Conservation (phyloP, 1,140 invertebrate species). For the Cyclargus thomasi region DNA sequence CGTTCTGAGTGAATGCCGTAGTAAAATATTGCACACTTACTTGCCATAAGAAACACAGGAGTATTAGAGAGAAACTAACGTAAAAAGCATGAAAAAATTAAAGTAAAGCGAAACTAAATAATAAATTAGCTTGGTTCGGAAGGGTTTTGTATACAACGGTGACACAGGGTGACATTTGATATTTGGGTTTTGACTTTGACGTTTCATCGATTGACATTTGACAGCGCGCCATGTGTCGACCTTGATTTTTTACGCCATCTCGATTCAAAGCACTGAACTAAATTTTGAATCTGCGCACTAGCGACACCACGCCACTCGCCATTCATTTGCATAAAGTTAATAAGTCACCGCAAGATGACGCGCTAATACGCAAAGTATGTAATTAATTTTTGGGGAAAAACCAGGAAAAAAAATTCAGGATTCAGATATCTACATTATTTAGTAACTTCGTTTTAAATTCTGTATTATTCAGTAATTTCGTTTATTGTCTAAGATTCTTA, state of each 20-base stretch:
- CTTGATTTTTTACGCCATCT: constrained; percentile 43
- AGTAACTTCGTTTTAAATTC: no score
- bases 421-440: constrained; percentile 22
- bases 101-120: constrained; percentile 67
- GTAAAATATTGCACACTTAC: constrained; percentile 46
- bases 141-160: constrained; percentile 65
- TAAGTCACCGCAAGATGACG: constrained; percentile 42
- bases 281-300: constrained; percentile 4
- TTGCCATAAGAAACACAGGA: constrained; percentile 44
- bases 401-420: not conserved
- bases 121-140: constrained; percentile 68
- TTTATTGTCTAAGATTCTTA: no score
- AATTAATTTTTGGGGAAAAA: not conserved
- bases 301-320: not conserved
- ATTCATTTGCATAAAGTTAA: constrained; percentile 41
- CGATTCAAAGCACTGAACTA: constrained; percentile 23
- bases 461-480: no score
- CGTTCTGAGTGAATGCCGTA: constrained; percentile 57
- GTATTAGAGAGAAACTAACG: constrained; percentile 32
- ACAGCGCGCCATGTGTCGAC: constrained; percentile 29
- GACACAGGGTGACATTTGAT: constrained; percentile 45
- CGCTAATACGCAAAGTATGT: not conserved
- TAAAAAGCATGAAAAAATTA: constrained; percentile 50
- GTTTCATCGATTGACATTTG: constrained; percentile 35
- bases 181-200: constrained; percentile 31